A percentile compares a stretch with the other conserved stretches of the same genome.
These are phyloP conservation scores for Sussaba pulchella DNA, from an alignment of 2,888 invertebrate genomes.

Conservation along the genomic window DNA sequence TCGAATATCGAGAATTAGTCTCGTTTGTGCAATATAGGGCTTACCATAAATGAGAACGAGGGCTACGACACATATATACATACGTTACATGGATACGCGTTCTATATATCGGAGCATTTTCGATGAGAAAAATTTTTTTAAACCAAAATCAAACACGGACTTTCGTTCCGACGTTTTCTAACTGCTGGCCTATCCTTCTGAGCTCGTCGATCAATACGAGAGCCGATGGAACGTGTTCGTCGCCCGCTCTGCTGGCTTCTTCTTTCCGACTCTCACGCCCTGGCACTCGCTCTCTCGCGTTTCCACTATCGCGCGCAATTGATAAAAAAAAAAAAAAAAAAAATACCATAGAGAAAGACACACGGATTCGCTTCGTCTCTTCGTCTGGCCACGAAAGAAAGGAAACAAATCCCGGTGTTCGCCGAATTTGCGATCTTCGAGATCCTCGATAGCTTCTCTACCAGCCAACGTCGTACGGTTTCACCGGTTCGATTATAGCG, in stretches of 20 bases:
- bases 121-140: slow-evolving; percentile 24
- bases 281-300: slow-evolving; percentile 7
- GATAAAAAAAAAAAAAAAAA: too few species aligned
- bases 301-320: too few species aligned
- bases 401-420: not conserved
- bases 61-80: too few species aligned
- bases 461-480: slow-evolving; percentile 2
- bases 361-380: slow-evolving; percentile 36
- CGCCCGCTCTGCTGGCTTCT: slow-evolving; percentile 3
- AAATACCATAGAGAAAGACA: slow-evolving; percentile 15
- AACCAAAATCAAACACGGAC: slow-evolving; percentile 31
- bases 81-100: too few species aligned
- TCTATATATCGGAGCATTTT: slow-evolving; percentile 1
- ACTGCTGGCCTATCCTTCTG: slow-evolving; percentile 7
- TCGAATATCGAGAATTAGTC: too few species aligned
- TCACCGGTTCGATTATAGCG: not conserved
- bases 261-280: slow-evolving; percentile 41
- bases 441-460: slow-evolving; percentile 4
- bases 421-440: slow-evolving; percentile 33
- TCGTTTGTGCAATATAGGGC: too few species aligned
- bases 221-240: slow-evolving; percentile 43
- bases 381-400: slow-evolving; percentile 26
- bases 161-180: slow-evolving; percentile 18
- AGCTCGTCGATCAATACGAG: slow-evolving; percentile 55
- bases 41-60: too few species aligned